phyloP scores from a whole-genome alignment of 2,888 invertebrate species.

The Macroteleia sp. region DNA sequence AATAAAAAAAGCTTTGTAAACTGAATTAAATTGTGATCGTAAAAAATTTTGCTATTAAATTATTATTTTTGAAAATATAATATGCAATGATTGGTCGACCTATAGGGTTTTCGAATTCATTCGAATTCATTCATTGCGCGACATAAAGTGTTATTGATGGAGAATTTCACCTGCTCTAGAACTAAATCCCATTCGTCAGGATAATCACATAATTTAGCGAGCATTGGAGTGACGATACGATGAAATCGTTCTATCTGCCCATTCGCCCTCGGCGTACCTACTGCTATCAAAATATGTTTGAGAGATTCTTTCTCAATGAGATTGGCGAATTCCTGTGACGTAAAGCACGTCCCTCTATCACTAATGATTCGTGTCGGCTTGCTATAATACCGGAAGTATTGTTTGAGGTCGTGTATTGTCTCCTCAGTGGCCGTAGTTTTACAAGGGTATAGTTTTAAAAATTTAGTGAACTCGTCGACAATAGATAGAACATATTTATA shows the following conservation, averaged over 20 bases:
- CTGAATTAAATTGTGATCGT: too few species aligned
- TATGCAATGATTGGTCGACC: too few species aligned
- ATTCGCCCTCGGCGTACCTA: slow-evolving; percentile 73
- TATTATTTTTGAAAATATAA: too few species aligned
- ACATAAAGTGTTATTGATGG: slow-evolving; percentile 7
- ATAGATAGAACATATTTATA: background rate
- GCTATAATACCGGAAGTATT: too few species aligned
- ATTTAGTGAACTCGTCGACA: slow-evolving; percentile 68
- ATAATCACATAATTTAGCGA: background rate
- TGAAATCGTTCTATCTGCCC: slow-evolving; percentile 77
- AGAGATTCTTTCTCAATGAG: slow-evolving; percentile 72
- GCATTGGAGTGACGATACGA: slow-evolving; percentile 62
- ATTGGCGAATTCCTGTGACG: slow-evolving; percentile 69
- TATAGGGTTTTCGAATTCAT: too few species aligned
- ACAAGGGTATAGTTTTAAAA: background rate
- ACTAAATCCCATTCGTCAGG: slow-evolving; percentile 64
- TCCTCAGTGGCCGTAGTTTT: slow-evolving; percentile 46
- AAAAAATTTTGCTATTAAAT: too few species aligned
- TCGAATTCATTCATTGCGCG: background rate
- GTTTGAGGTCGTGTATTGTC: too few species aligned
- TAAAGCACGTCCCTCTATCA: slow-evolving; percentile 79
- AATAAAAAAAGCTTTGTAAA: too few species aligned
- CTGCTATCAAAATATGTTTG: slow-evolving; percentile 68
- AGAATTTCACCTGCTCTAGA: background rate
- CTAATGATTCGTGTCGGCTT: slow-evolving; percentile 73